Conservation (phyloP, 92 coral and sea anemone genomes). For the Parazoanthus darwini region DNA sequence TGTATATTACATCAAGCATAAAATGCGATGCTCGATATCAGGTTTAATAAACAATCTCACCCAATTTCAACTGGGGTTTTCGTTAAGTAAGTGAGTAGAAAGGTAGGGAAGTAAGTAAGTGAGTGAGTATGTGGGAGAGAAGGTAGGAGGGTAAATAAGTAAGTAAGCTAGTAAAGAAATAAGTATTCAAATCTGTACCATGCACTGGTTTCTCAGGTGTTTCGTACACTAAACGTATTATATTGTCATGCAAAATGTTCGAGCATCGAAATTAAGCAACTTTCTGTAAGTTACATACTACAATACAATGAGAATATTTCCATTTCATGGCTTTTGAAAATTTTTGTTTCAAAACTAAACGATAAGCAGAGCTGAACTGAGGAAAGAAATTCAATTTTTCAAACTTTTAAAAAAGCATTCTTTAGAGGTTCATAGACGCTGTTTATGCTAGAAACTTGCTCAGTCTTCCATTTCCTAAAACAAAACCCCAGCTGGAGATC, state of each 20-base stretch:
- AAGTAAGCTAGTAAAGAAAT: too few relatives aligned
- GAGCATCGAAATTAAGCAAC: neutral
- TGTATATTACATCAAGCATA: neutral
- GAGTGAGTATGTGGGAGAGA: too few relatives aligned
- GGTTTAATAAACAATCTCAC: neutral
- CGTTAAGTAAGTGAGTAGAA: neutral
- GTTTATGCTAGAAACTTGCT: neutral
- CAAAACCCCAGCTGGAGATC: conserved; percentile 14
- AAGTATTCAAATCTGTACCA: too few relatives aligned
- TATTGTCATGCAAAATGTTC: neutral
- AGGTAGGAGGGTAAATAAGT: too few relatives aligned
- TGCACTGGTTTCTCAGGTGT: too few relatives aligned
- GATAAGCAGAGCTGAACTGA: neutral
- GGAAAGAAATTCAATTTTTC: neutral
- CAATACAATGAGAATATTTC: neutral
- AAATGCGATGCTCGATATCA: neutral
- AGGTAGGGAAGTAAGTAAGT: too few relatives aligned
- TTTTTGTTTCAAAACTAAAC: neutral
- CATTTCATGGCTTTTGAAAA: neutral
- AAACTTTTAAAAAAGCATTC: neutral
- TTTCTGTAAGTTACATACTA: neutral
- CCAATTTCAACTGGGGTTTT: neutral
- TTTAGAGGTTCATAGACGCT: neutral
- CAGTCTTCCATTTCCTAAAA: neutral
- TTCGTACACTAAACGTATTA: neutral